These are phyloP conservation scores for Tricholaema leucomelas DNA, from an alignment of 2,113 vertebrate species.

Conservation along the genomic window DNA sequence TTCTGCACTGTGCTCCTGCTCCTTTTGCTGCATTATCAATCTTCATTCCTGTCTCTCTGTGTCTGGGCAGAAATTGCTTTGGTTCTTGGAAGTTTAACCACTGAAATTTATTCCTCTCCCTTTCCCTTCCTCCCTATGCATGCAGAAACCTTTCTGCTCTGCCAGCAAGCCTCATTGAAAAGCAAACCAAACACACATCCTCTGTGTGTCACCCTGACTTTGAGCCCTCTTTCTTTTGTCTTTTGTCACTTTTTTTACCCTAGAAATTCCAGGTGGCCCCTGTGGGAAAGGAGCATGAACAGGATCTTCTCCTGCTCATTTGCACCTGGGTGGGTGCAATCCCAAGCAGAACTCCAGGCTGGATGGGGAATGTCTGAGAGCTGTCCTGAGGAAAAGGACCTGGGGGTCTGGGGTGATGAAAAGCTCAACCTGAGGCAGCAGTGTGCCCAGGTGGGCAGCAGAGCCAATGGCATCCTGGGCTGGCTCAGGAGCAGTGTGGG, in stretches of 20 bases:
- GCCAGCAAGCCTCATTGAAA: conserved; percentile 2
- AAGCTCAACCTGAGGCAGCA: too few relatives aligned
- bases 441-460: too few relatives aligned
- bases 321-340: too few relatives aligned
- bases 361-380: too few relatives aligned
- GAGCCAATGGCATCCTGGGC: too few relatives aligned
- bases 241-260: neutral
- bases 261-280: neutral
- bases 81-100: conserved; percentile 36
- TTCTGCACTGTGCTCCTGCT: conserved; percentile 27
- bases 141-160: conserved; percentile 6
- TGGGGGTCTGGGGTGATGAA: too few relatives aligned
- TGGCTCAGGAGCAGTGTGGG: too few relatives aligned
- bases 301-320: neutral
- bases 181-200: neutral
- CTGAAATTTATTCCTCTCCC: neutral
- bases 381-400: too few relatives aligned
- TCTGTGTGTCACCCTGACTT: neutral
- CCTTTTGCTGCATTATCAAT: conserved; percentile 45
- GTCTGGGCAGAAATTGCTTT: conserved; percentile 39
- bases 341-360: too few relatives aligned
- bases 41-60: conserved; percentile 49
- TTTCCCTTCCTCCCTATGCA: neutral
- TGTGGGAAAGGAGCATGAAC: neutral
- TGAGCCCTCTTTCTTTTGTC: neutral